Conservation (phyloP, 2,113 vertebrate genomes). For the Enhydra lutris region DNA sequence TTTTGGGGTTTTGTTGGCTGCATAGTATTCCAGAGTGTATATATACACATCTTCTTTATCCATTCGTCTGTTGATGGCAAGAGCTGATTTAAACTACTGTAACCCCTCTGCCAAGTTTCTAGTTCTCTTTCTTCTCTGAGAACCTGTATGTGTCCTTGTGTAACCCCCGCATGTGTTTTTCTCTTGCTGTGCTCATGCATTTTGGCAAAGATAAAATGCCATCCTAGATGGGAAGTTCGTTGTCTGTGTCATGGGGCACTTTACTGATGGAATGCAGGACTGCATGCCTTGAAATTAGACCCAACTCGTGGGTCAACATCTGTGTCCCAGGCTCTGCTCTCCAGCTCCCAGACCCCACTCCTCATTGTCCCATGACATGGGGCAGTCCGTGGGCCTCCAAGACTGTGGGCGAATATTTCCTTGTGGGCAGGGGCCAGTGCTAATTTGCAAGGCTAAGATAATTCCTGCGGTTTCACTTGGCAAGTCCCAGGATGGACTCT, state of each 20-base stretch:
- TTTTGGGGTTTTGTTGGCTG: too few species aligned
- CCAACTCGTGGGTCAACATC: too few species aligned
- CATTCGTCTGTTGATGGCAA: too few species aligned
- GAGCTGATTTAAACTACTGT: background rate
- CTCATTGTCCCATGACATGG: background rate
- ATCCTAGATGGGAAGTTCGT: background rate
- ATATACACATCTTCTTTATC: too few species aligned
- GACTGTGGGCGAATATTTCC: background rate
- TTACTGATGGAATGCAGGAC: background rate
- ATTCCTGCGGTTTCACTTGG: background rate
- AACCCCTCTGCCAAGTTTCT: background rate
- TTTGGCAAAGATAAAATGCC: background rate
- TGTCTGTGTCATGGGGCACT: background rate
- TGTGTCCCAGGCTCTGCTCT: background rate
- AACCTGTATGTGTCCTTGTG: background rate
- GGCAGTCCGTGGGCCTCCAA: rapidly evolving
- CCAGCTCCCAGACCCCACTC: background rate
- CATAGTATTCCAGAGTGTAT: too few species aligned
- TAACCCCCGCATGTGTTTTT: background rate
- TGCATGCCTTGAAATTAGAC: rapidly evolving
- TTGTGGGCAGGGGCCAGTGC: background rate
- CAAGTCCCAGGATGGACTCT: background rate
- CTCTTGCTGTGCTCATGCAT: background rate
- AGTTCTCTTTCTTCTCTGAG: background rate
- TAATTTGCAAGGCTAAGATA: background rate